These are phyloP conservation scores for Machimus rusticus DNA, from an alignment of 2,888 invertebrate species.

Conservation along the genomic window DNA sequence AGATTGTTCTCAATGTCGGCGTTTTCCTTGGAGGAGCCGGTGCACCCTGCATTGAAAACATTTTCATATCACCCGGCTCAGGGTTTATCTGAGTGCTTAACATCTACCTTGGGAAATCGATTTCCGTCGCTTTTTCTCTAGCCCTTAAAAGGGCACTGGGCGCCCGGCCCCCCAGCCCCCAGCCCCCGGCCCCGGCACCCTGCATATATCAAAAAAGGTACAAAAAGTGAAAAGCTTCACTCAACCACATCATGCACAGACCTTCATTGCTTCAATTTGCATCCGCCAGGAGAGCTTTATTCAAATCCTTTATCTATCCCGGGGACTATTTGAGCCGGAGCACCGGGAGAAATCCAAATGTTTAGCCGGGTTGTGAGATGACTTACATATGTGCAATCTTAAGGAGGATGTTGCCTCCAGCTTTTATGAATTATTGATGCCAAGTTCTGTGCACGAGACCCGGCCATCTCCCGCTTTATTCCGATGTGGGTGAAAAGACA, in stretches of 20 bases:
- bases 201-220: neutral
- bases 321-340: conserved; percentile 3
- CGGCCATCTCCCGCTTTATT: neutral
- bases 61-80: conserved; percentile 9
- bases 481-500: neutral
- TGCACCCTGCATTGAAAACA: neutral
- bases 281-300: conserved; percentile 1
- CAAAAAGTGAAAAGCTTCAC: neutral
- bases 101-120: conserved; percentile 19
- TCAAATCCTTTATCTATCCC: conserved; percentile 17
- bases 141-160: neutral
- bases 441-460: neutral
- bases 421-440: conserved; percentile 28
- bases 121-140: neutral
- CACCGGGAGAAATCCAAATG: conserved; percentile 7
- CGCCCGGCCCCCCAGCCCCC: no score
- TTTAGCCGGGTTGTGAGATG: neutral
- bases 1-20: neutral
- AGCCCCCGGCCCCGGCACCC: neutral
- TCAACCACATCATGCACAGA: conserved; percentile 19
- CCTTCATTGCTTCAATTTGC: conserved; percentile 15
- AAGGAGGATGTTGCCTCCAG: conserved; percentile 4
- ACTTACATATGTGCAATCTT: conserved; percentile 26
- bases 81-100: conserved; percentile 12
- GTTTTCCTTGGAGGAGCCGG: neutral